Evolutionary conservation across 2,113 vertebrate species (phyloP), one percentile per base, ranked within the genome.

Genomic region (Potamarius usumacintae): DNA sequence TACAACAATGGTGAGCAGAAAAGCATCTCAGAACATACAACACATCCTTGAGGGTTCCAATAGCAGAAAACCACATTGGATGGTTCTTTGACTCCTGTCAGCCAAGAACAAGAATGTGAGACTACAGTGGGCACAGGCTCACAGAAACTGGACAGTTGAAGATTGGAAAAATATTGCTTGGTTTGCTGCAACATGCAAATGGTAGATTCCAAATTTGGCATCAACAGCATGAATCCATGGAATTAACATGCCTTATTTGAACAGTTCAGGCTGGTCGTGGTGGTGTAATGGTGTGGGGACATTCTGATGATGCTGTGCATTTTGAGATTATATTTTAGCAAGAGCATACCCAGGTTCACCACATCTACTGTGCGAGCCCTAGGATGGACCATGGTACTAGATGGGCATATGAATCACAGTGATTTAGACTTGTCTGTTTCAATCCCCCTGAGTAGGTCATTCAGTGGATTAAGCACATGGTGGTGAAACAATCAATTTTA

Each of bases 371-470:
- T 62, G 17, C 63, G 25, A 76, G 30, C 57, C 77, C 20, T 84
- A 53, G 85, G 87, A 72, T 10, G 34, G 80, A 50, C 25, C 2
- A n/a, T 60, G 55, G 82, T 90, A 85, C 85, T 85, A 85, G 82
- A 84, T 77, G 52, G 34, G 65, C n/a, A 9, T 72, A 90, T 86
- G 81, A 89, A 90, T 92, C 80, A 90, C 63, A 27, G 85, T 92
- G 90, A 90, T 89, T 92, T 92, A 92, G 52, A 84, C 60, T 48
- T 89, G 89, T 89, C 86, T 89, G 88, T 87, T 88, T 88, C 89
- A 90, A 89, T 91, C 86, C 88, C 90, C 85, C 87, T 89, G 88
- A 91, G 90, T 92, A 86, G 88, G 83, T 89, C 88, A 85, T 89
- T 88, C 88, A 84, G 85, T 86, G 87, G 86, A 91, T 91, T 92